A percentile compares a stretch with the other conserved stretches of the same genome.
Evolutionary conservation across 2,888 invertebrate genomes (phyloP).

Genomic region (Philereme transversata): DNA sequence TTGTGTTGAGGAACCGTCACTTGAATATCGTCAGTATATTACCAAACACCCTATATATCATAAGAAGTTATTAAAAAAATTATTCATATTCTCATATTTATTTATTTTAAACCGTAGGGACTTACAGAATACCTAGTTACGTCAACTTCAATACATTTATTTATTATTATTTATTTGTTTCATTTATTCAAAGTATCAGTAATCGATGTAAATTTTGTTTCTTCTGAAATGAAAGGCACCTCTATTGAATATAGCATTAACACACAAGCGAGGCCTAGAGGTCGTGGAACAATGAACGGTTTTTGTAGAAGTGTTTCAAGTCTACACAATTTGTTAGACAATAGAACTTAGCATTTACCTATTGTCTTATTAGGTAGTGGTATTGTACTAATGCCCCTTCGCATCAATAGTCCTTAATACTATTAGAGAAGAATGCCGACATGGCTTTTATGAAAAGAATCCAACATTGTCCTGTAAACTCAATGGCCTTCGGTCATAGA

Average conservation of each 20-base stretch:
- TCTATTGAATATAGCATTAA: background rate
- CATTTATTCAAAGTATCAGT: no score
- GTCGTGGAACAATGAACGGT: constrained; percentile 27
- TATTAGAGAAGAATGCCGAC: background rate
- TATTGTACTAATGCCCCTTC: constrained; percentile 27
- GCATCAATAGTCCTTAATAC: constrained; percentile 11
- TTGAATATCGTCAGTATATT: no score
- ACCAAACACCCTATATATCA: no score
- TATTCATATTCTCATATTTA: no score
- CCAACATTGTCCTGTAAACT: background rate
- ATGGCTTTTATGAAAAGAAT: background rate
- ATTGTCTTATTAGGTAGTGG: constrained; percentile 8
- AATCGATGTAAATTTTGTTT: no score
- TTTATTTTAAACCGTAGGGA: no score
- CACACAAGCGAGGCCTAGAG: constrained; percentile 16
- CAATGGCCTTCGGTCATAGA: no score
- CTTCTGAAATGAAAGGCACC: background rate
- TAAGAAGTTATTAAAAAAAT: no score
- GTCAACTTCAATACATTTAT: no score
- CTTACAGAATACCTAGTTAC: no score
- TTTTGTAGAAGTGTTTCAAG: constrained; percentile 23
- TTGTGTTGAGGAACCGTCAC: no score
- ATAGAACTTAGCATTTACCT: constrained; percentile 7
- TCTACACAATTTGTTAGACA: constrained; percentile 11
- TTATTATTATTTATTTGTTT: no score